Base-by-base conservation (phyloP, 2,113 vertebrate species). In the Edolisoma coerulescens region DNA sequence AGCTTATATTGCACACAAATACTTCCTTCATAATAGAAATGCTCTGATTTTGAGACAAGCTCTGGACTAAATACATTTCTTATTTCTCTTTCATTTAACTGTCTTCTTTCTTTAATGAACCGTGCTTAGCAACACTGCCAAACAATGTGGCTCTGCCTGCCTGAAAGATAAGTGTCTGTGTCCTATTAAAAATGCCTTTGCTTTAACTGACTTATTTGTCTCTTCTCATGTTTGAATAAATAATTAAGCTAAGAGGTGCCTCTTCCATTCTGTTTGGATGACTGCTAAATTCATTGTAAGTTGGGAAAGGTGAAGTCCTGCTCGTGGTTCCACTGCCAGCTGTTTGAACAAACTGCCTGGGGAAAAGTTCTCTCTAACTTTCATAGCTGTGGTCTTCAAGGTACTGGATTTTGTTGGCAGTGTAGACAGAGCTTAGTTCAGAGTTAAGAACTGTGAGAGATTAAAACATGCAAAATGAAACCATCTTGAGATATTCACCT, bases 261-360 rank as follows among this genome's bases (percentile, higher is more conserved):
- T 80, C 21, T 89, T 87, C 49, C 4, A 0, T 79, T 91, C 57
- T 76, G 13, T 74, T 75, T 69, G 41, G 13, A 47, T 92, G 57
- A 52, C n/a, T 79, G 17, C 69, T 85, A 37, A 81, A 64, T 26
- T 53, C 17, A 30, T 13, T 70, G 15, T 9, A 79, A 76, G 32
- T 15, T 23, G 26, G 28, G 54, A 92, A 86, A 61, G 69, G 53
- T 93, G 50, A 88, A 76, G 64, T 42, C 26, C 9, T 8, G 5
- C 30, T 54, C 0, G 1, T 45, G 54, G n/a, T 83, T 92, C n/a
- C 7, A 4, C 32, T 53, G n/a, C 56, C 57, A 71, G 52, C 30
- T 14, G 0, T 71, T 71, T 0, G 1, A 56, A 39, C 3, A 3
- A 65, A 37, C 49, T 82, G 33, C 49, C 13, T n/a, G n/a, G 44